Conservation (phyloP, 1,140 invertebrate species). For the Hormaphis cornu region DNA sequence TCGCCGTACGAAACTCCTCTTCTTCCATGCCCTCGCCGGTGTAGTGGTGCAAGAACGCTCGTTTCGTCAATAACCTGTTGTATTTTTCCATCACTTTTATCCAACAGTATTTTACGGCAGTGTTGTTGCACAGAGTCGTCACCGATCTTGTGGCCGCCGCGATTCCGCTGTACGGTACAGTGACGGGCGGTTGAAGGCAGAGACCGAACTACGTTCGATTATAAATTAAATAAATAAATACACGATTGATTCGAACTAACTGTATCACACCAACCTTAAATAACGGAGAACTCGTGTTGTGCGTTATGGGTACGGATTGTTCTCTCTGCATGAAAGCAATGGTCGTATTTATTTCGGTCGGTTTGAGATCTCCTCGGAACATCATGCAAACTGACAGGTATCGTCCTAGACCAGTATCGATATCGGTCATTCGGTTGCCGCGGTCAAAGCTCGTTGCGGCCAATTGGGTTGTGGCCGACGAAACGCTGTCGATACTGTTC, state of each 20-base stretch:
- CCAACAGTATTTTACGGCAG: constrained; percentile 60
- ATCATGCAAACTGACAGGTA: constrained; percentile 54
- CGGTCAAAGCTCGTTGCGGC: constrained; percentile 71
- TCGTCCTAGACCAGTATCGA: constrained; percentile 41
- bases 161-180: neutral
- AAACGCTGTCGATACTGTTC: constrained; percentile 44
- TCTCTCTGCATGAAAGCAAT: constrained; percentile 37
- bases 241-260: neutral
- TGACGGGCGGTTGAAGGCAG: constrained; percentile 35
- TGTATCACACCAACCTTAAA: neutral
- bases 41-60: constrained; percentile 22
- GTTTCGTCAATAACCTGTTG: constrained; percentile 15
- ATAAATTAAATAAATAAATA: neutral
- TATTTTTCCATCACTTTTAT: constrained; percentile 58
- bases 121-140: constrained; percentile 46
- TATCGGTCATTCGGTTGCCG: constrained; percentile 53
- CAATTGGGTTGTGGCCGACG: constrained; percentile 53
- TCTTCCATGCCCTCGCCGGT: constrained; percentile 21
- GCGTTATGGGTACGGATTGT: neutral
- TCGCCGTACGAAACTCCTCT: neutral
- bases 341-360: constrained; percentile 55
- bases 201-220: constrained; percentile 45
- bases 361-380: constrained; percentile 48
- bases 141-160: constrained; percentile 31
- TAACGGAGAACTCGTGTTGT: neutral